Evolutionary conservation across 2,888 invertebrate genomes (phyloP), one percentile per base, ranked within the genome.

Genomic region (Conops quadrifasciatus): DNA sequence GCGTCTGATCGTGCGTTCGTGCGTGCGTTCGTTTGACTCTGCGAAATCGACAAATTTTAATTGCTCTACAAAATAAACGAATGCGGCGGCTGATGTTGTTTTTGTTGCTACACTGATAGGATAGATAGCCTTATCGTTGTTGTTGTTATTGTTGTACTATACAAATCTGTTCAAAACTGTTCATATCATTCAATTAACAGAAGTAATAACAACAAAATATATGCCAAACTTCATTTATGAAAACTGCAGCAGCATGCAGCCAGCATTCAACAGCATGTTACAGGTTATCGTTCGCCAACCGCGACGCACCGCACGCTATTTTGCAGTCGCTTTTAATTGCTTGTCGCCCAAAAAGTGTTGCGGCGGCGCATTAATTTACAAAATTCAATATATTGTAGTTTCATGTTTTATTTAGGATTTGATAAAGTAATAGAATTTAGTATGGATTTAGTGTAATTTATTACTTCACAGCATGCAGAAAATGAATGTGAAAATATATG

Each of bases 361-460:
- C 71, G 58, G 66, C 68, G 58, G 68, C 66, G 36, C 68, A 67
- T 71, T 72, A 65, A 71, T 71, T 74, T 73, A 64, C 68, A 71
- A 36, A 19, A 63, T 65, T 58, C 67, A 67, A 69, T 70, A 74
- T n/a, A n/a, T n/a, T n/a, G n/a, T n/a, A n/a, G 71, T 70, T 71
- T 70, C 67, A 70, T 68, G 71, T 74, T 74, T 74, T 69, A 72
- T 70, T 63, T 21, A n/a, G 36, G 56, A 58, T 71, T 53, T 72
- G 71, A 73, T 72, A 71, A 72, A 36, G 63, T 72, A 62, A 71
- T 72, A 72, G 68, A 68, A 28, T n/a, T n/a, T n/a, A n/a, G n/a
- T n/a, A n/a, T 28, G 36, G 51, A 30, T 47, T 71, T 53, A 47
- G 62, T 67, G 53, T 45, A 71, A 63, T 72, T 70, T 53, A 58